These are phyloP conservation scores for Dryobates pubescens DNA, from an alignment of 2,797 vertebrate genomes.

Conservation along the genomic window DNA sequence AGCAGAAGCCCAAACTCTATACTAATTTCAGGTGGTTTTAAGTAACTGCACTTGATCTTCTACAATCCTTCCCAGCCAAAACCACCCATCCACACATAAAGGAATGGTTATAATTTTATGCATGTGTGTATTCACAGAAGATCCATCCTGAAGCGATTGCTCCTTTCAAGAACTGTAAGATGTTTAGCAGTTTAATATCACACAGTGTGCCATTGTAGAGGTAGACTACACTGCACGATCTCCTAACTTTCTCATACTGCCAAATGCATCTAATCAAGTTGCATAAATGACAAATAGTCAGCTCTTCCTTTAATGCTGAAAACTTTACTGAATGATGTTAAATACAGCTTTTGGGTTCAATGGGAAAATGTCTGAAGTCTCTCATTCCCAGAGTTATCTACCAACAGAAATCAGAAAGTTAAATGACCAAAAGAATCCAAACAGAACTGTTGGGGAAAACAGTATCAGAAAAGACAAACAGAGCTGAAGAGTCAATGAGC, in stretches of 20 bases:
- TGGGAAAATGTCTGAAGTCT: neutral
- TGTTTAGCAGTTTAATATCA: neutral
- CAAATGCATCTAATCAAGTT: neutral
- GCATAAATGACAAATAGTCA: neutral
- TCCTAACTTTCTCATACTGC: neutral
- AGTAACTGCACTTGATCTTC: neutral
- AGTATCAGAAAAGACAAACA: neutral
- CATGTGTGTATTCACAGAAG: neutral
- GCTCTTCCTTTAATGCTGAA: neutral
- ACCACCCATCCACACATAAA: neutral
- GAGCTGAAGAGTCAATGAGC: neutral
- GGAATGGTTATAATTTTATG: neutral
- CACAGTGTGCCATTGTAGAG: neutral
- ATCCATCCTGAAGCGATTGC: neutral
- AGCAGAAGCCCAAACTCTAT: neutral
- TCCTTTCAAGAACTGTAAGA: neutral
- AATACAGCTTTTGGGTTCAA: neutral
- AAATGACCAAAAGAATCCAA: neutral
- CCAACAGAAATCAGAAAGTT: neutral
- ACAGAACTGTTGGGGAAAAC: neutral
- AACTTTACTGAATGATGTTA: neutral
- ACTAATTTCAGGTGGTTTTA: neutral
- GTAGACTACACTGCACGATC: neutral
- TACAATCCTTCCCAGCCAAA: neutral
- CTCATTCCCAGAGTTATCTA: neutral